These are phyloP conservation scores for Plagodis dolabraria DNA, from an alignment of 2,888 invertebrate species.

Conservation along the genomic window DNA sequence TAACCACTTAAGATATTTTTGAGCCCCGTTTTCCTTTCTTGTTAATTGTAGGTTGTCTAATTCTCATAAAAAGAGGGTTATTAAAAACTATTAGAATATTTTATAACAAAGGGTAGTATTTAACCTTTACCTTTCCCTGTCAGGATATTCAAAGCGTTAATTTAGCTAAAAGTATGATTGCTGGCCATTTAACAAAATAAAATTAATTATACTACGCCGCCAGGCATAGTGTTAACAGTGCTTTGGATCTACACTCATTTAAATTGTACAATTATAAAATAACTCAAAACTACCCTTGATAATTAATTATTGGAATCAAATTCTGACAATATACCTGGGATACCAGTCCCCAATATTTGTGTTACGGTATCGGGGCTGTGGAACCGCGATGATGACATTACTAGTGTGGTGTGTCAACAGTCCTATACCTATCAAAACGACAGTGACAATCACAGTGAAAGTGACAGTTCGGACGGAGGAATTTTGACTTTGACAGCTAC, in stretches of 20 bases:
- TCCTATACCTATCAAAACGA: too few species aligned
- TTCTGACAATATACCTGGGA: background rate
- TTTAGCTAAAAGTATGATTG: constrained; percentile 77
- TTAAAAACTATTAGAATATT: constrained; percentile 81
- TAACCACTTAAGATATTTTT: background rate
- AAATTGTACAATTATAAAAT: too few species aligned
- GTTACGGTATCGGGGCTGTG: too few species aligned
- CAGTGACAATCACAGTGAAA: too few species aligned
- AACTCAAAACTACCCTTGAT: too few species aligned
- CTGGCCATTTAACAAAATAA: constrained; percentile 55
- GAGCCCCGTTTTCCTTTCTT: constrained; percentile 38
- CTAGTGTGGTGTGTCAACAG: too few species aligned
- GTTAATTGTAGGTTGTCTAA: constrained; percentile 78
- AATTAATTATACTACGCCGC: constrained; percentile 54
- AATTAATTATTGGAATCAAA: too few species aligned
- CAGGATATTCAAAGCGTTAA: constrained; percentile 60
- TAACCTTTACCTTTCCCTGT: constrained; percentile 55
- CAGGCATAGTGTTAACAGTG: background rate
- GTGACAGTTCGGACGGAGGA: too few species aligned
- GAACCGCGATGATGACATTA: too few species aligned
- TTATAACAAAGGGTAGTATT: constrained; percentile 62
- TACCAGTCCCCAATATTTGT: too few species aligned
- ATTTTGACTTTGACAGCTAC: too few species aligned
- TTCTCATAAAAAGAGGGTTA: constrained; percentile 69
- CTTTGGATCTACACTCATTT: too few species aligned